phyloP scores from a whole-genome alignment of 1,140 invertebrate species.

The Trissolcus basalis region DNA sequence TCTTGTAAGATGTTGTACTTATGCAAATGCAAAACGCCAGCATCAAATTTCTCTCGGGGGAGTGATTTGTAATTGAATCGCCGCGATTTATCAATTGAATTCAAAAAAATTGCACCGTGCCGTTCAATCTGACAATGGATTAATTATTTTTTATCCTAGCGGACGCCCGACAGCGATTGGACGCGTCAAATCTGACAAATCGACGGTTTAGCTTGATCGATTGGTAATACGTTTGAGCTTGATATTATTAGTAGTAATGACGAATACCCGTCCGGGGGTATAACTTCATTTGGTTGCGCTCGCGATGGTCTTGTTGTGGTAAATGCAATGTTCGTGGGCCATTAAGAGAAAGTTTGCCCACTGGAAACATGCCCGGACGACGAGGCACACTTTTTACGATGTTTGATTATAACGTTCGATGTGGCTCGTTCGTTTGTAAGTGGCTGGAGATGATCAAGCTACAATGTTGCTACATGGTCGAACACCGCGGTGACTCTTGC shows the following conservation, averaged over 20 bases:
- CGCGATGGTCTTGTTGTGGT: constrained; percentile 14
- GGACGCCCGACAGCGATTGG: too few species aligned
- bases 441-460: constrained; percentile 59
- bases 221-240: background rate
- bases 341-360: constrained; percentile 54
- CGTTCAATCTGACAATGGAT: too few species aligned
- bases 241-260: constrained; percentile 18
- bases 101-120: too few species aligned
- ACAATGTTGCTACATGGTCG: constrained; percentile 37
- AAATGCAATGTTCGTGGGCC: constrained; percentile 47
- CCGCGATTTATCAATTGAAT: too few species aligned
- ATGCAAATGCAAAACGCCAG: too few species aligned
- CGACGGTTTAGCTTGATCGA: constrained; percentile 1
- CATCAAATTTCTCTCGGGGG: too few species aligned
- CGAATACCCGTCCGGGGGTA: constrained; percentile 5
- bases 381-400: constrained; percentile 66
- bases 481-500: constrained; percentile 14
- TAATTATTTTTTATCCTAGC: too few species aligned
- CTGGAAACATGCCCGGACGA: constrained; percentile 64
- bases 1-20: background rate
- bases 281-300: constrained; percentile 29
- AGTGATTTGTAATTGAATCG: too few species aligned
- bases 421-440: constrained; percentile 61
- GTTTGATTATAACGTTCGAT: constrained; percentile 67
- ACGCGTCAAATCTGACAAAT: background rate